These are phyloP conservation scores for Amblyjoppa fuscipennis DNA, from an alignment of 2,888 invertebrate genomes.

Conservation along the genomic window DNA sequence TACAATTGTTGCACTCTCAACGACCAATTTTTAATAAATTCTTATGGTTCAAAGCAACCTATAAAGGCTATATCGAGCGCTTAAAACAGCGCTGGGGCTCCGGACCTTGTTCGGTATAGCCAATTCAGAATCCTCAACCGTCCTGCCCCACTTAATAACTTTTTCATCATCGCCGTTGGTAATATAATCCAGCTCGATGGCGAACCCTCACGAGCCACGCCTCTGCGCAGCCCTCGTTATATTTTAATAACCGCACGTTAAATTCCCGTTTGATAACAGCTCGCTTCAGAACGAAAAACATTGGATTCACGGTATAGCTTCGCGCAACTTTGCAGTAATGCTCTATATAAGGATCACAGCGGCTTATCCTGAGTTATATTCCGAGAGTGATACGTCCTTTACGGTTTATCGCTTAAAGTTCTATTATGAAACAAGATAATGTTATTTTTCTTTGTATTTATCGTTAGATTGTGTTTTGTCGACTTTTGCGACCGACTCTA, in stretches of 20 bases:
- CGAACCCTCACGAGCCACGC: constrained; percentile 3
- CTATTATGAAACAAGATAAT: not conserved
- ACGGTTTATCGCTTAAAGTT: not conserved
- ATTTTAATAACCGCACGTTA: constrained; percentile 5
- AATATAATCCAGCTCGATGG: constrained; percentile 8
- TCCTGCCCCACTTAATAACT: not conserved
- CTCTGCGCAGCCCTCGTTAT: not conserved
- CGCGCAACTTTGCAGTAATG: not conserved
- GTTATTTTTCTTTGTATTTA: not conserved
- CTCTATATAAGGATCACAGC: not conserved
- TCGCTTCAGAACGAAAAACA: not conserved
- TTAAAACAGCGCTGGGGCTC: not conserved
- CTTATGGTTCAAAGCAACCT: not conserved
- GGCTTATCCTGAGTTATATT: constrained; percentile 9
- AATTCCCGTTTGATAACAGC: not conserved
- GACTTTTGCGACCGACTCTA: not conserved
- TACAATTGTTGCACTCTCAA: not conserved
- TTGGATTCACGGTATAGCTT: not conserved
- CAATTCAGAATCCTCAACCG: not conserved
- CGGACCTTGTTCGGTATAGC: not conserved
- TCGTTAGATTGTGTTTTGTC: not conserved
- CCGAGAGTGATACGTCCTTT: not conserved
- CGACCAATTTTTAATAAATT: not conserved
- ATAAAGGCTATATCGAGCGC: not conserved
- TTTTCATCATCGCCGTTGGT: not conserved